Evolutionary conservation across 2,113 vertebrate species (phyloP).

Genomic region (Phalacrocorax pelagicus): DNA sequence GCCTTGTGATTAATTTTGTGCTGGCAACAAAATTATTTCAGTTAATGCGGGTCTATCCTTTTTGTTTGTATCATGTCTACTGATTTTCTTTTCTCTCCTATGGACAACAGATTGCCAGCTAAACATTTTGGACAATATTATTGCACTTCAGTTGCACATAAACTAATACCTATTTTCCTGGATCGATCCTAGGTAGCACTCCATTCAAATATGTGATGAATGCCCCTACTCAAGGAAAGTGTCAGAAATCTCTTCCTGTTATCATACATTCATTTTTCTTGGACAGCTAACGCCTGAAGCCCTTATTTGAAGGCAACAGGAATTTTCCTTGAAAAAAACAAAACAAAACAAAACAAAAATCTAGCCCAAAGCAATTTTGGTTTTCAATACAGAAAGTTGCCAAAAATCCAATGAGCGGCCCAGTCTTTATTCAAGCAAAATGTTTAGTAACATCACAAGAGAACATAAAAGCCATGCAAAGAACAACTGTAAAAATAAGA

Average conservation of each 20-base stretch:
- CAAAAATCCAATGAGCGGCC: not conserved
- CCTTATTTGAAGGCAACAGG: conserved; percentile 2
- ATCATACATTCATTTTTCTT: not conserved
- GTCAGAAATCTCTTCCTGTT: conserved; percentile 13
- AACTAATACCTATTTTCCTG: not conserved
- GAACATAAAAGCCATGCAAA: conserved; percentile 10
- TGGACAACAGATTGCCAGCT: not conserved
- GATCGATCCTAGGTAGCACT: not conserved
- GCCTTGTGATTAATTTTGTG: not conserved
- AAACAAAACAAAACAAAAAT: not conserved
- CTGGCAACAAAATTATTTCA: not conserved
- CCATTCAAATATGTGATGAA: not conserved
- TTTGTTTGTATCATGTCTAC: not conserved
- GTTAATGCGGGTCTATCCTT: not conserved
- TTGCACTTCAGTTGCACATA: not conserved
- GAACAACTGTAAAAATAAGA: conserved; percentile 25
- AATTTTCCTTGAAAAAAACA: not conserved
- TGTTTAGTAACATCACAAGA: not conserved
- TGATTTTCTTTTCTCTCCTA: not conserved
- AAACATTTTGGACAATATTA: not conserved
- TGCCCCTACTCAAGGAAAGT: not conserved
- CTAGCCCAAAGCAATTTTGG: not conserved
- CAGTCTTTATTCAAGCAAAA: conserved; percentile 3
- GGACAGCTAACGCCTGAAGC: not conserved
- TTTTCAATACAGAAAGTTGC: not conserved